Percentiles rank a stretch among this genome's conserved stretches.
These are phyloP conservation scores for Rhagonycha lutea DNA, from an alignment of 2,888 invertebrate genomes.

Conservation along the genomic window DNA sequence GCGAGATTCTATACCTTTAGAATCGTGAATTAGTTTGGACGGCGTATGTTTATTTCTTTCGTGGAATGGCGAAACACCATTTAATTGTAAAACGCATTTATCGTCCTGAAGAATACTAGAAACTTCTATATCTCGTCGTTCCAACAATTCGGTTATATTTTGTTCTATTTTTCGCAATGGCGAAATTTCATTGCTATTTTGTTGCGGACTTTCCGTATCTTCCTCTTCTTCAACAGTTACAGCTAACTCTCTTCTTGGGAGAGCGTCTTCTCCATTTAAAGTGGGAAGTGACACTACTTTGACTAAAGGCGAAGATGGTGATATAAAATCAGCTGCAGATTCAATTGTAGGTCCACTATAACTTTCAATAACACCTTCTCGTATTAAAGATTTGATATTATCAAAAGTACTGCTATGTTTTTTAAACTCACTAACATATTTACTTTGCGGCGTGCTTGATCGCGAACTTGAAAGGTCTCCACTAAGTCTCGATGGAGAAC, in stretches of 20 bases:
- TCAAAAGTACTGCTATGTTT: conserved; percentile 78
- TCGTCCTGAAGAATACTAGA: conserved; percentile 43
- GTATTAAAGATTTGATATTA: conserved; percentile 74
- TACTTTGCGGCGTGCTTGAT: conserved; percentile 58
- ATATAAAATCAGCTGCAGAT: conserved; percentile 65
- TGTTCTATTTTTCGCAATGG: conserved; percentile 73
- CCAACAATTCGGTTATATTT: conserved; percentile 72
- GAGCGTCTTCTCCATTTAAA: conserved; percentile 63
- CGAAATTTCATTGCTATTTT: conserved; percentile 65
- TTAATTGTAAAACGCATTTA: conserved; percentile 49
- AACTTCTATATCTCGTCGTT: conserved; percentile 51
- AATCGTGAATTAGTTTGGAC: conserved; percentile 42
- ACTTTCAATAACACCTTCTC: conserved; percentile 69
- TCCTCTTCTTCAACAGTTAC: conserved; percentile 77
- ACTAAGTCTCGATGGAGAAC: conserved; percentile 49
- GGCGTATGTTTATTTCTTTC: conserved; percentile 46
- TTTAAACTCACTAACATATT: conserved; percentile 63
- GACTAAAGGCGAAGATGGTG: conserved; percentile 67
- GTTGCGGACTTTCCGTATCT: conserved; percentile 67
- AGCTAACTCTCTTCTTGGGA: conserved; percentile 67
- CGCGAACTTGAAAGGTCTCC: conserved; percentile 49
- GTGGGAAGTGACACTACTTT: conserved; percentile 71
- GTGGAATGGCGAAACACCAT: conserved; percentile 45
- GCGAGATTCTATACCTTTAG: conserved; percentile 50
- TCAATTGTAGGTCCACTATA: conserved; percentile 60